phyloP scores from a whole-genome alignment of 2,888 invertebrate species.

The Mythimna pallens region DNA sequence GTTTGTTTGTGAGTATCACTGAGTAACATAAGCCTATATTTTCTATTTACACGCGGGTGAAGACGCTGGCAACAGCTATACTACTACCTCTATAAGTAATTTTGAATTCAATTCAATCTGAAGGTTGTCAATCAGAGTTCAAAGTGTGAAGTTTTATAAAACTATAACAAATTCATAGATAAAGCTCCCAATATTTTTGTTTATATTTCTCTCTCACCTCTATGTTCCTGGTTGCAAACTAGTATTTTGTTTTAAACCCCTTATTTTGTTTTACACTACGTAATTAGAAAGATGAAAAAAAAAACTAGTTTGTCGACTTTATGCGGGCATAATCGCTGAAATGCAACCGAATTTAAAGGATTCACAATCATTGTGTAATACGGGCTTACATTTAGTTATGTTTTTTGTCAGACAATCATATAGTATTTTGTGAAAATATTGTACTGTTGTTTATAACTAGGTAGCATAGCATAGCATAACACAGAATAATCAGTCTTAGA shows the following conservation, averaged over 20 bases:
- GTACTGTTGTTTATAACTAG: no score
- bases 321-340: conserved; percentile 32
- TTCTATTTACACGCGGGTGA: no score
- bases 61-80: no score
- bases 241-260: not conserved
- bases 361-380: conserved; percentile 1
- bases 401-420: not conserved
- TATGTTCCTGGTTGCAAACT: not conserved
- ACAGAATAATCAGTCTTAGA: no score
- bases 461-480: no score
- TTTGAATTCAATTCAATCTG: no score
- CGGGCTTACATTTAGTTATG: not conserved
- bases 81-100: no score
- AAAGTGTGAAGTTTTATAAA: no score
- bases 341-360: conserved; percentile 10
- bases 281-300: conserved; percentile 8
- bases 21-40: no score
- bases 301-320: not conserved
- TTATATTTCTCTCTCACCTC: not conserved
- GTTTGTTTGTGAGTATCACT: no score
- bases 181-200: not conserved
- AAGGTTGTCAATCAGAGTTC: not conserved
- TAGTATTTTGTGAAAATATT: not conserved
- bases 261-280: not conserved
- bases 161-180: no score